These are phyloP conservation scores for Lepidurus arcticus DNA, from an alignment of 1,140 invertebrate genomes.

Conservation along the genomic window DNA sequence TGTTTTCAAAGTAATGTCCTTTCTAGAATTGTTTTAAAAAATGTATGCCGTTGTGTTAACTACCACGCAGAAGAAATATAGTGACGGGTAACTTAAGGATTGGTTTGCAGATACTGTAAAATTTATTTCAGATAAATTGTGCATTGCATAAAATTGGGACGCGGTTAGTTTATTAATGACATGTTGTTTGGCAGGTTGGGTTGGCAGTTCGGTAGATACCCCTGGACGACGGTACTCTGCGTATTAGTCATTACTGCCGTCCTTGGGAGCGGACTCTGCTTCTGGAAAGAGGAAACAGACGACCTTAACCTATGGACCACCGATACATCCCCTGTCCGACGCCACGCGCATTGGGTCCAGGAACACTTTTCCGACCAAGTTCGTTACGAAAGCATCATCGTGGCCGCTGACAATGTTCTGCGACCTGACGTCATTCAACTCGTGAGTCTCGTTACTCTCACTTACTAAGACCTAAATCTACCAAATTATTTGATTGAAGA, in stretches of 20 bases:
- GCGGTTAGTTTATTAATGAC: not conserved
- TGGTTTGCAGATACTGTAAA: no score
- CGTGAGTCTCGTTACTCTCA: slow-evolving; percentile 40
- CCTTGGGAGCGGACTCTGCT: slow-evolving; percentile 35
- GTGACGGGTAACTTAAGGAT: no score
- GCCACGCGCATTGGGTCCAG: slow-evolving; percentile 45
- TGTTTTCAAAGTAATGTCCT: not conserved
- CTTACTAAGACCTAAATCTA: not conserved
- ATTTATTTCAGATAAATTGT: no score
- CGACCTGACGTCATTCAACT: slow-evolving; percentile 44
- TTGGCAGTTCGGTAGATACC: slow-evolving; percentile 43
- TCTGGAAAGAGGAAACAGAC: slow-evolving; percentile 38
- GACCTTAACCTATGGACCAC: slow-evolving; percentile 38
- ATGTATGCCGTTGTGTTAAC: no score
- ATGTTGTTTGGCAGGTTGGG: slow-evolving; percentile 41
- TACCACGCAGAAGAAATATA: no score
- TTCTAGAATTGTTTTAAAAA: no score
- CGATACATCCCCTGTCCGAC: slow-evolving; percentile 39
- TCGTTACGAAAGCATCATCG: slow-evolving; percentile 46
- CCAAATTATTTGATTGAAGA: not conserved
- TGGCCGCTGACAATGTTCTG: slow-evolving; percentile 48
- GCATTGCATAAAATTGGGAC: no score
- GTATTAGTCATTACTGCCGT: slow-evolving; percentile 36
- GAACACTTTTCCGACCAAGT: slow-evolving; percentile 46
- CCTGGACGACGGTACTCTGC: slow-evolving; percentile 43